Evolutionary conservation across 2,888 invertebrate species (phyloP).

Genomic region (Vanessa cardui): DNA sequence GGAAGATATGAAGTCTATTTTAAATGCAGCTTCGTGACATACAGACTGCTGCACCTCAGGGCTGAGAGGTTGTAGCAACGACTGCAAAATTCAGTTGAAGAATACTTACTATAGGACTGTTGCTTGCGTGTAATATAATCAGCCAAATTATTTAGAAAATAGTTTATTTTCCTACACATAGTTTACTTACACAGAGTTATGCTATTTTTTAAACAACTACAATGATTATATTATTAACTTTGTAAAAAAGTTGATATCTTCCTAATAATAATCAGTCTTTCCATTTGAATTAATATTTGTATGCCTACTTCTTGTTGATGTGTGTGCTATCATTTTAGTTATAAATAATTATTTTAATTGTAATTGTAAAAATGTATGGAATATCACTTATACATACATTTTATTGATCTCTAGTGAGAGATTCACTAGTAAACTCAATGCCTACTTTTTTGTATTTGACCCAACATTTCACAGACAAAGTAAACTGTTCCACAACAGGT

Average conservation of each 20-base stretch:
- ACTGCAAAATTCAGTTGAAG: conserved; percentile 66
- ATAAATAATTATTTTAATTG: too few relatives aligned
- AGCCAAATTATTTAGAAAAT: conserved; percentile 22
- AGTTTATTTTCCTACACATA: conserved; percentile 32
- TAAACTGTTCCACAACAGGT: too few relatives aligned
- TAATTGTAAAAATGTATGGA: too few relatives aligned
- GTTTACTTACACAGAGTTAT: conserved; percentile 24
- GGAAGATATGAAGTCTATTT: conserved; percentile 92
- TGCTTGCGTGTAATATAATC: conserved; percentile 51
- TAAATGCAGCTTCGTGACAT: conserved; percentile 85
- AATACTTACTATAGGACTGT: conserved; percentile 52
- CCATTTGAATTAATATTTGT: conserved; percentile 6
- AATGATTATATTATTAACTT: background rate
- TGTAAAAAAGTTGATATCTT: conserved; percentile 1
- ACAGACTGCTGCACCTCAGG: conserved; percentile 73
- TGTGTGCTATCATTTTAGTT: too few relatives aligned
- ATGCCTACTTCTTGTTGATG: background rate
- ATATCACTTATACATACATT: too few relatives aligned
- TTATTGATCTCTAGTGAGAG: too few relatives aligned
- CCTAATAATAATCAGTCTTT: conserved; percentile 4
- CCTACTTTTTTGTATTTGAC: too few relatives aligned
- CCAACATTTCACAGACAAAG: too few relatives aligned
- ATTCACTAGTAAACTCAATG: too few relatives aligned
- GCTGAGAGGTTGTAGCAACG: conserved; percentile 70
- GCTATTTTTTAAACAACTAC: conserved; percentile 30